Conservation (phyloP, 2,888 invertebrate genomes). For the Diachrysia chrysitis region DNA sequence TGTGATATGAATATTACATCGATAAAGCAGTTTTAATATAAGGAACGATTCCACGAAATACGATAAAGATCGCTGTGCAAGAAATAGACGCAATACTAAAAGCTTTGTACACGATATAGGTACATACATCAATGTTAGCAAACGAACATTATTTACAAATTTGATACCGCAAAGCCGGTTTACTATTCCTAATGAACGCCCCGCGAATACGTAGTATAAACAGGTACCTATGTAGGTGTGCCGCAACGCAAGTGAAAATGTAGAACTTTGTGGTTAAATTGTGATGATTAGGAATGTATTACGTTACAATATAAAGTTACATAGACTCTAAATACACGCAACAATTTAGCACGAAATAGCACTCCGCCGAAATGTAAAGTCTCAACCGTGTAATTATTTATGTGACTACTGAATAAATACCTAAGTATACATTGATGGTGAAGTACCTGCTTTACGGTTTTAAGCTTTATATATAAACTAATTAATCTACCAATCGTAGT, state of each 20-base stretch:
- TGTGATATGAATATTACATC: conserved; percentile 44
- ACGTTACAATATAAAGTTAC: conserved; percentile 64
- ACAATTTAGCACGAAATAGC: conserved; percentile 55
- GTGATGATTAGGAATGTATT: conserved; percentile 72
- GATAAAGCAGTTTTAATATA: conserved; percentile 34
- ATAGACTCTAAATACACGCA: conserved; percentile 60
- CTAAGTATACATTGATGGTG: too few relatives aligned
- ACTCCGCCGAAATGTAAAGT: conserved; percentile 47
- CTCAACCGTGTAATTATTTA: conserved; percentile 31
- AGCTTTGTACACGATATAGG: conserved; percentile 47
- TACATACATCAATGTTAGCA: conserved; percentile 55
- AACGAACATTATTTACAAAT: conserved; percentile 71
- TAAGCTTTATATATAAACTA: too few relatives aligned
- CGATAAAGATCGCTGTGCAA: conserved; percentile 54
- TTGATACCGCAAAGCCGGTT: conserved; percentile 78
- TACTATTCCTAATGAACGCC: conserved; percentile 84
- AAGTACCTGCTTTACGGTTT: too few relatives aligned
- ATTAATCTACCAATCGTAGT: too few relatives aligned
- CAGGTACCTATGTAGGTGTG: conserved; percentile 53
- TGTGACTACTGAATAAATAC: conserved; percentile 3
- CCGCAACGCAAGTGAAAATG: conserved; percentile 62
- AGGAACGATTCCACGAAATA: conserved; percentile 44
- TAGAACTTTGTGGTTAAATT: conserved; percentile 72
- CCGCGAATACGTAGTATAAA: conserved; percentile 63
- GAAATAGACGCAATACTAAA: conserved; percentile 43